Evolutionary conservation across 1,140 invertebrate genomes (phyloP), one percentile per base, ranked within the genome.

Genomic region (Mamestra configurata): DNA sequence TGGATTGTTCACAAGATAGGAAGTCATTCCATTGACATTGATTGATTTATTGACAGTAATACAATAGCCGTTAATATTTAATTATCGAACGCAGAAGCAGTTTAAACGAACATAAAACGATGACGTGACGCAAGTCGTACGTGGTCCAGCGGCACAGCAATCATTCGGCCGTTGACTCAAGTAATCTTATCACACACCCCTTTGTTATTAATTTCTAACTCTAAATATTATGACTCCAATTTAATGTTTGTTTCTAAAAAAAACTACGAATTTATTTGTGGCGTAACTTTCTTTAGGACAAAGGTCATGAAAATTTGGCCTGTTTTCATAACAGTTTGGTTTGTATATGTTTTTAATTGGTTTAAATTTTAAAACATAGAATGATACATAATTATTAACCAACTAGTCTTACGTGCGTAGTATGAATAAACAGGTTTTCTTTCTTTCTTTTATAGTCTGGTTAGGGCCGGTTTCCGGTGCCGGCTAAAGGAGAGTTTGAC

Each of bases 121-220:
- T 59, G 35, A 61, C 72, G 72, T 53, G 59, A 75, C 35, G 35
- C 6, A 10, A 59, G 11, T 31, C 24, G 51, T 35, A 8, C 53
- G 57, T 35, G 73, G 73, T 64, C 73, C 73, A 77, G 73, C 55
- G 57, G n/a, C 20, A 46, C 10, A 31, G 73, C 43, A 20, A 68
- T 77, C 75, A 53, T 73, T 53, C 57, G 75, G 59, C 6, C 75
- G 15, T 77, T 77, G 75, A 77, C 75, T 77, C 57, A 49, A 1
- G 18, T 53, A 53, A 53, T 77, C 75, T 77, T 77, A 77, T 77
- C 75, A 18, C 49, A 71, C 40, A 40, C 53, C 55, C 70, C 57
- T 68, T 77, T 77, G 75, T 77, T 68, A 77, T 77, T 77, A 31
- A 77, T 77, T 77, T 77, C 75, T 77, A 68, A 77, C 75, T 77